These are phyloP conservation scores for Xestia rhomboidea DNA, from an alignment of 2,888 invertebrate genomes.

Conservation along the genomic window DNA sequence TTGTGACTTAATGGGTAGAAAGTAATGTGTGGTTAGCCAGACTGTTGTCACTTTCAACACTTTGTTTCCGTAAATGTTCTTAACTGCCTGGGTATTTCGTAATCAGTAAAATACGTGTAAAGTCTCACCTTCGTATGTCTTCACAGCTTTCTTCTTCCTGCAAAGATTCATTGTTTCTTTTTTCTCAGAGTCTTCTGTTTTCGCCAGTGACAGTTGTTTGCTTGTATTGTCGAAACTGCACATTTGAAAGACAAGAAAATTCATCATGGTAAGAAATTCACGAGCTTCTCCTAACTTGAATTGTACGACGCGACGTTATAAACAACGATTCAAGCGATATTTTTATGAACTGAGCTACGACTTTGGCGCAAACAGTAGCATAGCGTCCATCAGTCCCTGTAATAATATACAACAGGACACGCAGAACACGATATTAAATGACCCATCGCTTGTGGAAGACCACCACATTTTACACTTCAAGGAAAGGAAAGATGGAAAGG, in stretches of 20 bases:
- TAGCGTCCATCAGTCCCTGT: no score
- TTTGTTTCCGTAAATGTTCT: constrained; percentile 43
- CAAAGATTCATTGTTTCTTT: no score
- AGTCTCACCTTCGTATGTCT: not conserved
- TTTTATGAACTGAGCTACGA: not conserved
- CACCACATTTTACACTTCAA: no score
- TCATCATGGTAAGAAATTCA: not conserved
- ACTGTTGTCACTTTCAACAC: constrained; percentile 47
- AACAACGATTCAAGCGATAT: not conserved
- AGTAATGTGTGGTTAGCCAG: constrained; percentile 41
- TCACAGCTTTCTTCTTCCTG: not conserved
- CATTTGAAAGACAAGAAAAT: not conserved
- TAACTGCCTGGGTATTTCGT: constrained; percentile 37
- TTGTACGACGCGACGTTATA: not conserved
- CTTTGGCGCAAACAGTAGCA: not conserved
- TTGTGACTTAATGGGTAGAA: constrained; percentile 47
- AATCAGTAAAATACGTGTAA: constrained; percentile 19
- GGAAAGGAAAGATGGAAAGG: not conserved
- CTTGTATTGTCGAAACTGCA: not conserved
- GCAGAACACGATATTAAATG: no score
- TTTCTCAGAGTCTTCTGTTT: not conserved
- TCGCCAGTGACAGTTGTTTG: not conserved
- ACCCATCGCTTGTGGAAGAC: not conserved
- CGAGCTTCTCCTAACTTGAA: not conserved
- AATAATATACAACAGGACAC: no score